Base-by-base conservation (phyloP, 2,888 invertebrate genomes). In the Scaptomyza polygonia region DNA sequence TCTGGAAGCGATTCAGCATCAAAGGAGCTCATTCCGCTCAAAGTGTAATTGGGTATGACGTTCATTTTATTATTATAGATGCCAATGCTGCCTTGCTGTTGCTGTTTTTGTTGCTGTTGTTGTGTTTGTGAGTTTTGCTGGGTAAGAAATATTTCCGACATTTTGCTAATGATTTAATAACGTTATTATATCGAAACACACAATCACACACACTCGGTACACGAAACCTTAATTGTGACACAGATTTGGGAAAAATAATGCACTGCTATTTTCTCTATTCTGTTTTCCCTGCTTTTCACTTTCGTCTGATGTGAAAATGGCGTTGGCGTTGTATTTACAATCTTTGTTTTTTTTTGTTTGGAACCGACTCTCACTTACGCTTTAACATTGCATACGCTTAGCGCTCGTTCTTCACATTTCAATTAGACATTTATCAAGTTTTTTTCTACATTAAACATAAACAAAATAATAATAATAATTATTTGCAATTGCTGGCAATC, bases 1-100 rank as follows among this genome's bases (percentile, higher is more conserved):
- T 93, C 93, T 48, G 93, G 92, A 71, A 93, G 83, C 39, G 93
- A 93, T 81, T 93, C 93, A 67, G 92, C 92, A 81, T 93, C 93
- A 77, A 93, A 93, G 57, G 90, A 90, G 87, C 92, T 92, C 84
- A 93, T 92, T 79, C 93, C 93, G 77, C 93, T 92, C 80, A 93
- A 87, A 64, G 92, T 88, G 54, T 88, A 89, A 89, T 88, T 83
- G 57, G 77, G 83, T 74, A 85, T 80, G 61, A 77, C 78, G 65
- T 79, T 88, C 73, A 77, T 79, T 72, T 69, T 82, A 58, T 72
- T 84, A 61, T 67, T 72, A 69, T 70, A 84, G 70, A 75, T 76
- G 69, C 63, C 67, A 76, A 73, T 83, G 82, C 52, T 65, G 56
- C 64, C 53, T 47, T 59, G 66, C 30, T 63, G 71, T 42, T 77